Percentiles rank a stretch among this genome's conserved stretches.
Conservation (phyloP, 1,140 invertebrate species). For the Drosophila mayri region DNA sequence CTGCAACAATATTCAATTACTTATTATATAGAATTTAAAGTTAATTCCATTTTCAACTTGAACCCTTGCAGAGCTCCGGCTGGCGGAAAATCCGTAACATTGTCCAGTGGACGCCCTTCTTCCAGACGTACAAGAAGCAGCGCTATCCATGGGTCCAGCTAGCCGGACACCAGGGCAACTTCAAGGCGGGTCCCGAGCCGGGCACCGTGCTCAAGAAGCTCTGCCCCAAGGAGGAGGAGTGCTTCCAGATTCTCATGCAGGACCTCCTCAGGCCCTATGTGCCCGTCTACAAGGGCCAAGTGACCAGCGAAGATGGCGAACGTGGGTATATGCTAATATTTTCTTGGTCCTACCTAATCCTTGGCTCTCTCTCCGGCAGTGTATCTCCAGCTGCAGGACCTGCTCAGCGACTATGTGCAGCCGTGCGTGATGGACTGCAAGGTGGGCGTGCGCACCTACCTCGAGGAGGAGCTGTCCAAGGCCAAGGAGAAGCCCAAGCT, state of each 20-base stretch:
- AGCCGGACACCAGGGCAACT: slow-evolving; percentile 97
- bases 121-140: slow-evolving; percentile 98
- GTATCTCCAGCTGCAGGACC: slow-evolving; percentile 96
- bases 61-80: slow-evolving; percentile 90
- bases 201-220: slow-evolving; percentile 97
- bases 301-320: slow-evolving; percentile 92
- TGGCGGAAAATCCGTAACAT: slow-evolving; percentile 97
- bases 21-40: not conserved
- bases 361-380: slow-evolving; percentile 51
- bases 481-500: slow-evolving; percentile 97
- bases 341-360: slow-evolving; percentile 3
- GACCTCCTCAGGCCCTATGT: slow-evolving; percentile 95
- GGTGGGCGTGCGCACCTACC: slow-evolving; percentile 96
- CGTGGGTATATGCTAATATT: slow-evolving; percentile 87
- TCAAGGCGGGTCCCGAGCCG: slow-evolving; percentile 95
- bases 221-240: slow-evolving; percentile 94
- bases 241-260: slow-evolving; percentile 94
- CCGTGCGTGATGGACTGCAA: slow-evolving; percentile 99
- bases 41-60: not conserved
- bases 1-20: not conserved
- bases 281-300: slow-evolving; percentile 95
- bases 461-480: slow-evolving; percentile 97
- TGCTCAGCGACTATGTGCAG: slow-evolving; percentile 94
- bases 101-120: slow-evolving; percentile 98
- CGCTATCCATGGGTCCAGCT: slow-evolving; percentile 98